Evolutionary conservation across 1,140 invertebrate genomes (phyloP), one percentile per base, ranked within the genome.

Genomic region (Dendrolimus kikuchii): DNA sequence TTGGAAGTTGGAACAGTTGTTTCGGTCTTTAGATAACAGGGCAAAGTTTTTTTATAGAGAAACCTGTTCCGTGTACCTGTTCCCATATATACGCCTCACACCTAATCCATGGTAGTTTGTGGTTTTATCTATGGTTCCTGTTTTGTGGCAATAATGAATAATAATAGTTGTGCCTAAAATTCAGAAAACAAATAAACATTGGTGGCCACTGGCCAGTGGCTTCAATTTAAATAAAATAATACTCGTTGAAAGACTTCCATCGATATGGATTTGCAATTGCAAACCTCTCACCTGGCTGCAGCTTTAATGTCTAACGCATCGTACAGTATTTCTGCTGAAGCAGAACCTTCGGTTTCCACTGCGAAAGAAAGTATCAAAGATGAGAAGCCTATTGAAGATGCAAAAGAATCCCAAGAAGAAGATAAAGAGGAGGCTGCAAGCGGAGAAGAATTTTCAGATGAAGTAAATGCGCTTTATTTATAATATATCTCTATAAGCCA

Each of bases 401-500:
- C 39, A 10, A 80, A 80, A 60, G 74, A 76, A 49, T 52, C 66
- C 43, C 40, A 64, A 49, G 88, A 87, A 61, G 89, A 88, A 66
- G 88, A 88, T 42, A 89, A 90, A 64, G 89, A 90, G 74, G 89
- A 90, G 61, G 71, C 71, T 40, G 89, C 81, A 52, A 89, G 89
- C 62, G 84, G 85, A 49, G 89, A 90, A 72, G 89, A 90, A 56
- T 89, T 87, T 72, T 77, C 79, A 39, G 90, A 90, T 74, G 89
- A 90, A 88, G 90, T 90, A 5, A 7, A 50, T 46, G 10, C 8
- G 23, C 23, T 23, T 23, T 23, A 23, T 23, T 3, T 23, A 23
- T 23, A 23, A 23, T 23, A 23, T 23, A 23, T 23, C 23, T 23
- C 1, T 23, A 23, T 23, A 23, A 23, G 23, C 23, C 23, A 23